Conservation (phyloP, 2,888 invertebrate species). For the Salticus scenicus region DNA sequence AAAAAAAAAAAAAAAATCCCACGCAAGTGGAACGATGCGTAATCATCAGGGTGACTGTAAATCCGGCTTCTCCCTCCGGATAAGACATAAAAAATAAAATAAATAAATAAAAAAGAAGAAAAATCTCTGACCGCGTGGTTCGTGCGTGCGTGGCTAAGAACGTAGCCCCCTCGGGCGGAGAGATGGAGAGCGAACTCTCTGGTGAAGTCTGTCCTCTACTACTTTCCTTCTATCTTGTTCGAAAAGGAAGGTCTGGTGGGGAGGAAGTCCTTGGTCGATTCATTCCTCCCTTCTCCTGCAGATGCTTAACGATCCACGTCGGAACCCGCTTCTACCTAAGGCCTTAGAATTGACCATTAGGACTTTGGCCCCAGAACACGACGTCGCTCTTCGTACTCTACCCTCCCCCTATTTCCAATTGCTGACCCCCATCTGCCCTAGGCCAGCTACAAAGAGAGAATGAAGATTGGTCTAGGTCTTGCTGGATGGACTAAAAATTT, state of each 20-base stretch:
- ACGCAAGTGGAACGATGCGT: slow-evolving; percentile 15
- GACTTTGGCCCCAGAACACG: slow-evolving; percentile 54
- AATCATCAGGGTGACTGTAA: slow-evolving; percentile 44
- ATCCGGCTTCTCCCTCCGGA: slow-evolving; percentile 35
- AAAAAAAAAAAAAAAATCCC: background rate
- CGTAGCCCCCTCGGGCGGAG: slow-evolving; percentile 30
- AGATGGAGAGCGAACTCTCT: slow-evolving; percentile 39
- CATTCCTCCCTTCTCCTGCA: slow-evolving; percentile 29
- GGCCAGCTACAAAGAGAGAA: slow-evolving; percentile 52
- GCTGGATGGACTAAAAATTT: slow-evolving; percentile 43
- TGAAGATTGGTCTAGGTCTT: slow-evolving; percentile 54
- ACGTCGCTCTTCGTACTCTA: background rate
- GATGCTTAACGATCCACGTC: slow-evolving; percentile 67
- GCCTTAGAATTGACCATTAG: slow-evolving; percentile 69
- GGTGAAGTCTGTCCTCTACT: slow-evolving; percentile 26
- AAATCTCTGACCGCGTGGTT: slow-evolving; percentile 30
- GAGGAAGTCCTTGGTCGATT: slow-evolving; percentile 48
- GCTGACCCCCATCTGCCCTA: slow-evolving; percentile 34
- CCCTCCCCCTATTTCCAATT: slow-evolving; percentile 1
- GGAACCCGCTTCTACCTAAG: slow-evolving; percentile 68
- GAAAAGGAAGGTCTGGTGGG: slow-evolving; percentile 14
- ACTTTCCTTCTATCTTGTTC: slow-evolving; percentile 27
- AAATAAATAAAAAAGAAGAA: slow-evolving; percentile 9
- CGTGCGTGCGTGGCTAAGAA: slow-evolving; percentile 55
- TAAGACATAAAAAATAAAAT: slow-evolving; percentile 22